These are phyloP conservation scores for Trididemnum clinides DNA, from an alignment of 23 tunicate species.

Conservation along the genomic window DNA sequence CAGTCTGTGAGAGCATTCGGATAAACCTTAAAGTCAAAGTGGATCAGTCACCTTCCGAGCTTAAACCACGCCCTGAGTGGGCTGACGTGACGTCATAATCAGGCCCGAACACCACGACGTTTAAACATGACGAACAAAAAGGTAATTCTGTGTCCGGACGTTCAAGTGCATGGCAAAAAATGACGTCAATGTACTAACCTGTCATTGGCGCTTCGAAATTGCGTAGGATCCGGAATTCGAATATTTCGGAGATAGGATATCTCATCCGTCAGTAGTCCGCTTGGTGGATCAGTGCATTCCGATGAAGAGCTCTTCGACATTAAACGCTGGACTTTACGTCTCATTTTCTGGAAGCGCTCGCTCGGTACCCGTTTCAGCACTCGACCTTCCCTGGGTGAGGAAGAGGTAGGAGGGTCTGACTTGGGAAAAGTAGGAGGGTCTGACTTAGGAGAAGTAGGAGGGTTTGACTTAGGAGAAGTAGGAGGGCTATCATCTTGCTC, in stretches of 20 bases:
- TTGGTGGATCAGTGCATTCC: not conserved
- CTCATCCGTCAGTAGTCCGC: conserved; percentile 32
- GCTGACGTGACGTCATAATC: too few relatives aligned
- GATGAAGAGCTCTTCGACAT: conserved; percentile 1
- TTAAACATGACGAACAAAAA: not conserved
- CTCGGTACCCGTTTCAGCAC: conserved; percentile 69
- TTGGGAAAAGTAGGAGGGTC: not conserved
- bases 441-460: too few relatives aligned
- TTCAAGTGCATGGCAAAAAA: not conserved
- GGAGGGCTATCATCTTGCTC: too few relatives aligned
- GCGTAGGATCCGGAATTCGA: conserved; percentile 56
- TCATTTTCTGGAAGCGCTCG: conserved; percentile 70
- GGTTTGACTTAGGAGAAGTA: too few relatives aligned
- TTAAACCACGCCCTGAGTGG: too few relatives aligned
- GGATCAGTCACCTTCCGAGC: too few relatives aligned
- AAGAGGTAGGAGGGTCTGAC: not conserved
- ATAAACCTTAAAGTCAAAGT: too few relatives aligned
- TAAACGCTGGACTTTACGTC: conserved; percentile 73
- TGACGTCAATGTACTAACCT: not conserved
- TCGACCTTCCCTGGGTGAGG: conserved; percentile 7
- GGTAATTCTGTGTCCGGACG: not conserved
- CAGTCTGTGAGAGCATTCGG: too few relatives aligned
- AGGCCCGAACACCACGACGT: not conserved
- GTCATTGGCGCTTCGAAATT: not conserved
- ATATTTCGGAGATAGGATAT: conserved; percentile 45